Evolutionary conservation across 2,888 invertebrate genomes (phyloP).

Genomic region (Microctonus hyperodae): DNA sequence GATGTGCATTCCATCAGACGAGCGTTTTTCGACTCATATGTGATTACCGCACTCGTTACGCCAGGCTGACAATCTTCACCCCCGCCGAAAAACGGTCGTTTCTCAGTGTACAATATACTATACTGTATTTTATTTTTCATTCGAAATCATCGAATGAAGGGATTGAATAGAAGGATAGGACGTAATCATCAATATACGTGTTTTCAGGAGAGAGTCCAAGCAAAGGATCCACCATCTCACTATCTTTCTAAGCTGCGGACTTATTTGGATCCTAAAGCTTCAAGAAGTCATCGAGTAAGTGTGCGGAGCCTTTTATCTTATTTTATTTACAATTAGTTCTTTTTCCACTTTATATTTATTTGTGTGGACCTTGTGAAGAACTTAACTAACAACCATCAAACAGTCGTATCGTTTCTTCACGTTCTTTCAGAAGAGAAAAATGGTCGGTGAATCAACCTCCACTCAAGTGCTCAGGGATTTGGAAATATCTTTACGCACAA

Average conservation of each 20-base stretch:
- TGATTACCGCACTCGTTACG: too few species aligned
- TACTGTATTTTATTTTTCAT: too few species aligned
- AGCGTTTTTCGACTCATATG: too few species aligned
- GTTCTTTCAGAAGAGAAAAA: constrained; percentile 91
- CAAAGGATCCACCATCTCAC: constrained; percentile 96
- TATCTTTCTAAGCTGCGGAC: constrained; percentile 95
- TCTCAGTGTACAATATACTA: too few species aligned
- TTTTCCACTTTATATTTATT: too few species aligned
- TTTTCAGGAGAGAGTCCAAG: constrained; percentile 93
- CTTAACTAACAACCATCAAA: constrained; percentile 27
- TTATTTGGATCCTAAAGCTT: constrained; percentile 95
- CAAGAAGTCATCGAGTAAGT: constrained; percentile 92
- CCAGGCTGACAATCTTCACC: too few species aligned
- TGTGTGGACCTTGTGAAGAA: too few species aligned
- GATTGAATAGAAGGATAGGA: too few species aligned
- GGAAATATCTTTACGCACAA: constrained; percentile 97
- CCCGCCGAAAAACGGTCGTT: too few species aligned
- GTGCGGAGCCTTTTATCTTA: constrained; percentile 3
- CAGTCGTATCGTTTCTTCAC: constrained; percentile 64
- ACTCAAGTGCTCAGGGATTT: constrained; percentile 97
- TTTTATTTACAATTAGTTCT: too few species aligned
- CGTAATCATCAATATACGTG: constrained; percentile 32
- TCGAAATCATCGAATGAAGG: too few species aligned
- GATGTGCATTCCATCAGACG: too few species aligned
- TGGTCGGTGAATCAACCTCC: constrained; percentile 96